Evolutionary conservation across 2,113 vertebrate genomes (phyloP), one percentile per base, ranked within the genome.

Genomic region (Leptobrachium ailaonicum): DNA sequence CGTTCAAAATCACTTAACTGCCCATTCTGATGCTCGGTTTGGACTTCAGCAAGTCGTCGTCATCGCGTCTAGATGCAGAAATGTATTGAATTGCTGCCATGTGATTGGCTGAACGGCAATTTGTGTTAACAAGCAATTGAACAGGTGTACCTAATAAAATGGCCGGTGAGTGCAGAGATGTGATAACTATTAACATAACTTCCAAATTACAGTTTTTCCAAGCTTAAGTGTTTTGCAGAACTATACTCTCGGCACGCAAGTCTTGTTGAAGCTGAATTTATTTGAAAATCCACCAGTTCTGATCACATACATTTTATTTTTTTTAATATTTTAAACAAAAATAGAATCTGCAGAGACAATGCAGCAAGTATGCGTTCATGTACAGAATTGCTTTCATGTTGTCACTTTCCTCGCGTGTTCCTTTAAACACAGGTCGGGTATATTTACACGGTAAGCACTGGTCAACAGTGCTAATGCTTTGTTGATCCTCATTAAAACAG

Each of bases 221-320:
- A n/a, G n/a, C n/a, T n/a, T n/a, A n/a, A 32, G 20, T 32, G 20
- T 32, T 32, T 32, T 32, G 20, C 20, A 32, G 20, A 32, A 32
- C 20, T 32, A 32, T 32, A 50, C 8, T 50, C 47, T 12, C 3
- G 3, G 13, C 3, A 3, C 10, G 13, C 9, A 60, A 60, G 13
- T 60, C 13, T 12, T 95, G 96, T 98, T 96, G 96, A 98, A 98
- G 96, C 95, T 96, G 95, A 95, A 95, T 96, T 96, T 98, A 98
- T 97, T 97, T 95, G 95, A 95, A 96, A 98, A 98, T 96, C 94
- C 95, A 95, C 95, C 93, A 91, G 95, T 92, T 95, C 95, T 94
- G 95, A 96, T 94, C 94, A 95, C 94, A 86, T 97, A 98, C 95
- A 95, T 88, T 79, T 96, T 66, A 73, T 69, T 44, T 67, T 67